Conservation (phyloP, 64 coral and sea anemone genomes). For the Pocillopora damicornis region DNA sequence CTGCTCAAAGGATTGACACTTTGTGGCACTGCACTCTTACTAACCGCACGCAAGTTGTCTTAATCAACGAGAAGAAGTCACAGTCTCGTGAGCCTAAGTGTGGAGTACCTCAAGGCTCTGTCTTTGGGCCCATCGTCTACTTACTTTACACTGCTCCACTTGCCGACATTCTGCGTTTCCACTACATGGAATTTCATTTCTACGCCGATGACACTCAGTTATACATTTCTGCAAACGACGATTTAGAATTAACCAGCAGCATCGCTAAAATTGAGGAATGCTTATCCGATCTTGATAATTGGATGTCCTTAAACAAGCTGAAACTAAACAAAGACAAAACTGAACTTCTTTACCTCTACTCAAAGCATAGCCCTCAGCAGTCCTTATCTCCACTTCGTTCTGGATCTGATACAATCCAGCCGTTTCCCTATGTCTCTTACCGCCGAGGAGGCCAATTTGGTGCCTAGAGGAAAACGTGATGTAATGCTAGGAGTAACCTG, state of each 20-base stretch:
- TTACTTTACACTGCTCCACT: slow-evolving; percentile 26
- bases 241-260: slow-evolving; percentile 11
- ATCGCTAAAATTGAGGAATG: slow-evolving; percentile 13
- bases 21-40: too few relatives aligned
- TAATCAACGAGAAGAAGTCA: not conserved
- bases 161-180: not conserved
- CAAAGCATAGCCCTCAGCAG: not conserved
- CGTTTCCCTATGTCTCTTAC: not conserved
- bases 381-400: slow-evolving; percentile 3
- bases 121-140: slow-evolving; percentile 11
- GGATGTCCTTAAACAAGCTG: slow-evolving; percentile 19
- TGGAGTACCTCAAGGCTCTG: too few relatives aligned
- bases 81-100: not conserved
- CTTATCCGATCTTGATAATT: slow-evolving; percentile 22
- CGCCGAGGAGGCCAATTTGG: too few relatives aligned
- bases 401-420: slow-evolving; percentile 13
- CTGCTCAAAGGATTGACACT: too few relatives aligned
- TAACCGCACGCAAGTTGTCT: too few relatives aligned
- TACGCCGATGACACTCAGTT: slow-evolving; percentile 43
- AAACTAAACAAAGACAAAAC: slow-evolving; percentile 14
- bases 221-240: not conserved
- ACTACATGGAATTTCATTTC: slow-evolving; percentile 39
- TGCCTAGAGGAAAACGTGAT: too few relatives aligned
- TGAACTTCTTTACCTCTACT: slow-evolving; percentile 32
- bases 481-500: too few relatives aligned